Base-by-base conservation (phyloP, 2,888 invertebrate species). In the Sericinus montela region DNA sequence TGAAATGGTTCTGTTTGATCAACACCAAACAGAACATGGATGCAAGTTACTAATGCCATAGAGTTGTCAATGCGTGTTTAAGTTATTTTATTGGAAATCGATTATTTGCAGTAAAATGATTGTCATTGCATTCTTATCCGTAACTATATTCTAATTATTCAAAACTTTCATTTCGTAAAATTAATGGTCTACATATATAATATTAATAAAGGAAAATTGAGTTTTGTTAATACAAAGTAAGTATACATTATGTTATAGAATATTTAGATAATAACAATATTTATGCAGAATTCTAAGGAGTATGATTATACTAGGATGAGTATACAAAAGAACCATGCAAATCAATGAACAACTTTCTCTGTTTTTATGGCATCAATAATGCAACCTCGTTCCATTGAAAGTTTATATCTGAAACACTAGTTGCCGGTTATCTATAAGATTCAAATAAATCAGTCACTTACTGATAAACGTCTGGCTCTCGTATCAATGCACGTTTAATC, bases 391-490 rank as follows among this genome's bases (percentile, higher is more conserved):
- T 54, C 41, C 19, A 54, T 45, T 52, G 53, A 44, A 41, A 48
- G 45, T 52, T 49, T 47, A 54, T 53, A 54, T 52, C 54, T 52
- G 55, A 47, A 55, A 54, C 48, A 49, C 45, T 42, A 35, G 44
- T 44, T 38, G 30, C 10, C 42, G 38, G 48, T 57, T 59, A 62
- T 60, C 60, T 54, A 50, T 49, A 51, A 59, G 54, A 53, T 60
- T 53, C 56, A 43, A 57, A 60, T 64, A 64, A 62, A 64, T 64
- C 63, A 60, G 57, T 59, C 58, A 45, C 30, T 49, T 35, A 35
- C 58, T 60, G 65, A 63, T 65, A 57, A 60, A 64, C 62, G 56
- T 52, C 40, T 38, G 30, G 39, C 34, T 30, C 15, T 28, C 9
- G 53, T 55, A 58, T 53, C 53, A 57, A 59, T 60, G 55, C 57